Evolutionary conservation across 2,797 vertebrate species (phyloP).

Genomic region (Mormyrus proboscirostris): DNA sequence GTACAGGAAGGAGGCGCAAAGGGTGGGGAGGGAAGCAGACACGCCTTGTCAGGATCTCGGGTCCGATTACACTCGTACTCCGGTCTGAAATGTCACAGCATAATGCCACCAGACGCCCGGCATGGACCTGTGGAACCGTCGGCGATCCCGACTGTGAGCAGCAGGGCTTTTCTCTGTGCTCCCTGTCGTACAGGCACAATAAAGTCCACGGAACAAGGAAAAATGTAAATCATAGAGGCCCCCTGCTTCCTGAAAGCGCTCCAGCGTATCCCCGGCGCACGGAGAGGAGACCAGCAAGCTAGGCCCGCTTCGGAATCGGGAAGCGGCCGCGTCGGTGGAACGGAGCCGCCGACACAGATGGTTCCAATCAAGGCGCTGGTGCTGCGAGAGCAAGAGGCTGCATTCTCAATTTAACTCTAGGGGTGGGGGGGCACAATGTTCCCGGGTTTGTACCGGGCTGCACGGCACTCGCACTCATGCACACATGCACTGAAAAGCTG

Average conservation of each 20-base stretch:
- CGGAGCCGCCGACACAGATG: conserved; percentile 54
- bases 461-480: conserved; percentile 8
- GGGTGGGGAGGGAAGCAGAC: not conserved
- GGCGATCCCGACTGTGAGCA: not conserved
- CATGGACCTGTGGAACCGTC: not conserved
- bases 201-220: not conserved
- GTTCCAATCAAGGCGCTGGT: conserved; percentile 53
- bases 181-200: not conserved
- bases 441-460: conserved; percentile 23
- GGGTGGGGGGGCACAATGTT: conserved; percentile 14
- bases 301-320: not conserved
- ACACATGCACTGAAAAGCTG: not conserved
- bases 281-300: not conserved
- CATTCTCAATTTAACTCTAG: conserved; percentile 39
- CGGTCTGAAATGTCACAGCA: not conserved
- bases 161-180: not conserved
- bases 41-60: not conserved
- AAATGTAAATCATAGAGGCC: conserved; percentile 9
- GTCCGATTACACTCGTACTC: not conserved
- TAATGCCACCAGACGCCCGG: not conserved
- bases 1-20: not conserved
- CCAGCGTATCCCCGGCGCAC: not conserved
- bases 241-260: not conserved
- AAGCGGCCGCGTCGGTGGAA: conserved; percentile 32
- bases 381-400: conserved; percentile 31